phyloP scores from a whole-genome alignment of 1,140 invertebrate species.

The Coenobita brevimanus region DNA sequence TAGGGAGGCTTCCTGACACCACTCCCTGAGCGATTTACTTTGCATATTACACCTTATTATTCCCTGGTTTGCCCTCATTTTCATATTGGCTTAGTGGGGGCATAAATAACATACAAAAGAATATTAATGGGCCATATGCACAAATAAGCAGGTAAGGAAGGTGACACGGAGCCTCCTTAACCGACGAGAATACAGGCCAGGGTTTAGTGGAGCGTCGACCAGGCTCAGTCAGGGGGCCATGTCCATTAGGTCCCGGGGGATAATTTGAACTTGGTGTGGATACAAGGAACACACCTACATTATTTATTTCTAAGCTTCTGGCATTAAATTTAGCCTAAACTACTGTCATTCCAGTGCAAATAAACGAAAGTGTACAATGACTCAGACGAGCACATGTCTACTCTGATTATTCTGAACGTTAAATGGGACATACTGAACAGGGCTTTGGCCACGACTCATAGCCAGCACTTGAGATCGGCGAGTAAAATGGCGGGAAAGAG shows the following conservation, averaged over 20 bases:
- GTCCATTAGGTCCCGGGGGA: constrained; percentile 18
- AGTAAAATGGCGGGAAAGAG: constrained; percentile 33
- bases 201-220: constrained; percentile 61
- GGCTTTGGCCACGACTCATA: constrained; percentile 46
- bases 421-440: constrained; percentile 38
- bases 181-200: too few species aligned
- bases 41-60: too few species aligned
- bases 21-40: too few species aligned
- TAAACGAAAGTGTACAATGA: background rate
- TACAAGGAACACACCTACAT: background rate
- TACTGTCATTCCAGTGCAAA: background rate
- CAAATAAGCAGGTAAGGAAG: too few species aligned
- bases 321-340: too few species aligned
- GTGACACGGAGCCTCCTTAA: too few species aligned
- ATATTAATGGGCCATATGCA: too few species aligned
- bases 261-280: background rate
- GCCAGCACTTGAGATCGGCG: constrained; percentile 32
- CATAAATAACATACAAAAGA: too few species aligned
- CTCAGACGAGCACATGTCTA: background rate
- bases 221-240: constrained; percentile 32
- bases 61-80: too few species aligned
- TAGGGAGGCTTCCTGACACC: too few species aligned
- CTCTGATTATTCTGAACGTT: background rate
- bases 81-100: too few species aligned
- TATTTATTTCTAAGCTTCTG: background rate